Evolutionary conservation across 2,113 vertebrate species (phyloP).

Genomic region (Nibea albiflora): DNA sequence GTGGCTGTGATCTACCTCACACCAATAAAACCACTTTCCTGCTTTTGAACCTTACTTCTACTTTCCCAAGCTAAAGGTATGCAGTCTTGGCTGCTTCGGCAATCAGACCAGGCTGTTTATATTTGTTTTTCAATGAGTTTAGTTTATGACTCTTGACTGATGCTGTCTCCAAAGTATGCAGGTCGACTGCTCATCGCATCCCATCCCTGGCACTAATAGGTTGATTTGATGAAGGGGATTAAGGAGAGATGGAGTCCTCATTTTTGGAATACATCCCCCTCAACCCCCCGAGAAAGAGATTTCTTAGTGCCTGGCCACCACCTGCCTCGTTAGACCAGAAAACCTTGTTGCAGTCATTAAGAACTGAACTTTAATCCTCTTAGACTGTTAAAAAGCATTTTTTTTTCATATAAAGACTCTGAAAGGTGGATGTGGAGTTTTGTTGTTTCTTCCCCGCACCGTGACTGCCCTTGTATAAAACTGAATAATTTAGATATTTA

Average conservation of each 20-base stretch:
- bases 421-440: neutral
- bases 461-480: neutral
- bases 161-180: conserved; percentile 50
- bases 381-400: neutral
- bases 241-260: neutral
- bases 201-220: conserved; percentile 7
- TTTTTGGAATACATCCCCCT: neutral
- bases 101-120: conserved; percentile 36
- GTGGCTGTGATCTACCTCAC: conserved; percentile 56
- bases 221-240: conserved; percentile 41
- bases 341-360: neutral
- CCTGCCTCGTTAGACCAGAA: conserved; percentile 42
- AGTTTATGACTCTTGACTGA: conserved; percentile 55
- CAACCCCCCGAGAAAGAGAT: conserved; percentile 2
- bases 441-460: neutral
- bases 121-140: conserved; percentile 43
- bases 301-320: conserved; percentile 26
- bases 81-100: conserved; percentile 24
- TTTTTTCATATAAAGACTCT: conserved; percentile 6
- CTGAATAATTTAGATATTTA: neutral
- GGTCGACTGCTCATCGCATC: conserved; percentile 14
- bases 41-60: conserved; percentile 26
- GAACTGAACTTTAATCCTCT: conserved; percentile 5
- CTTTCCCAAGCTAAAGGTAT: conserved; percentile 35
- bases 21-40: conserved; percentile 57